phyloP scores from a whole-genome alignment of 2,797 vertebrate genomes.

The Sebastes minor region DNA sequence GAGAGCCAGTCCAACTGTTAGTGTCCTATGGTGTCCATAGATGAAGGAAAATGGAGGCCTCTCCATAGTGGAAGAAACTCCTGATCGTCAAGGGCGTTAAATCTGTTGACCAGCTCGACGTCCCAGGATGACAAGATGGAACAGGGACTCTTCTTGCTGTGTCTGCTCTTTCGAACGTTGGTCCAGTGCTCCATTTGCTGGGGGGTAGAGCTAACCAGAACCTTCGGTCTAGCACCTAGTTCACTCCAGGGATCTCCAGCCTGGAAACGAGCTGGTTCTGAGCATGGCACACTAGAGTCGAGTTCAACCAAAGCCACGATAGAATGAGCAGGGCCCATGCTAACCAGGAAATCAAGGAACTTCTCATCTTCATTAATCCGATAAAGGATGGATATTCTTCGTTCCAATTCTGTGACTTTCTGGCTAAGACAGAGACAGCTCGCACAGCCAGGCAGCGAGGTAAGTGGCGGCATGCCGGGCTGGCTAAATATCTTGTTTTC shows the following conservation, averaged over 20 bases:
- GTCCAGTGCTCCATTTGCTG: neutral
- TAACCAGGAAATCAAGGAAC: neutral
- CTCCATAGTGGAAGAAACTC: neutral
- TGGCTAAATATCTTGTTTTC: neutral
- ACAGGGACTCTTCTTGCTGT: neutral
- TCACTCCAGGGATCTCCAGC: neutral
- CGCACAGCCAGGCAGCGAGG: neutral
- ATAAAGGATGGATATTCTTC: neutral
- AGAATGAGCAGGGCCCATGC: neutral
- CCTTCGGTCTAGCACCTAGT: neutral
- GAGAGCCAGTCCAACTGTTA: neutral
- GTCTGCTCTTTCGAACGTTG: neutral
- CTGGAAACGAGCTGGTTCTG: neutral
- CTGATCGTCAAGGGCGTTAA: neutral
- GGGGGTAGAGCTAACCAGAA: neutral
- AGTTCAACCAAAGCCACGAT: too few relatives aligned
- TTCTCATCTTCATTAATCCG: neutral
- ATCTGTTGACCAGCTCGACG: neutral
- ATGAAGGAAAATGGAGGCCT: neutral
- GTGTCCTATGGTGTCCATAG: neutral
- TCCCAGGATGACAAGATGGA: too few relatives aligned
- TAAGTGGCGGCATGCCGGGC: neutral
- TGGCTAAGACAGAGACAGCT: neutral
- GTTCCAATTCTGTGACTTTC: neutral
- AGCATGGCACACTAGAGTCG: neutral